These are phyloP conservation scores for Zaprionus lachaisei DNA, from an alignment of 1,140 invertebrate genomes.

Conservation along the genomic window DNA sequence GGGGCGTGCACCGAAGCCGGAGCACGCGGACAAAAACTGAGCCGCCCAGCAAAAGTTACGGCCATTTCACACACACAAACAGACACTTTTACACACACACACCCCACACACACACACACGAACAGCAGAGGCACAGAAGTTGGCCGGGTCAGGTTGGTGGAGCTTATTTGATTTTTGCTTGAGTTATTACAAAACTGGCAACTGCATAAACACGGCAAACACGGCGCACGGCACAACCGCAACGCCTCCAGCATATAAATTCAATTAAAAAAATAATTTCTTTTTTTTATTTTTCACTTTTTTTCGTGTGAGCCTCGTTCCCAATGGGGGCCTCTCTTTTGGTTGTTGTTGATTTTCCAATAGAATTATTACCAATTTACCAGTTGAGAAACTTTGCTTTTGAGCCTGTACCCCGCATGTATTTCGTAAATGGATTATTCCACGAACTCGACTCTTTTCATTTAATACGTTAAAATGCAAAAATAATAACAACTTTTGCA, in stretches of 20 bases:
- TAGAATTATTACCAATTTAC: conserved; percentile 26
- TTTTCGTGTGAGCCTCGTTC: conserved; percentile 7
- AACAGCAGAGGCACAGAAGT: background rate
- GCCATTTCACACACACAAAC: conserved; percentile 26
- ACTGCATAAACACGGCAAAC: conserved; percentile 51
- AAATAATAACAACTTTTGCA: background rate
- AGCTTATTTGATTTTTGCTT: conserved; percentile 61
- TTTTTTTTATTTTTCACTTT: conserved; percentile 12
- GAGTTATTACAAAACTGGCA: conserved; percentile 68
- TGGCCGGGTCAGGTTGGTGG: conserved; percentile 13
- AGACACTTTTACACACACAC: background rate
- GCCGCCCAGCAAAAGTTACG: conserved; percentile 47
- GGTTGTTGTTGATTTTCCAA: conserved; percentile 22
- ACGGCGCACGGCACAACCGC: conserved; percentile 22
- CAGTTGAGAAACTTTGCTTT: conserved; percentile 24
- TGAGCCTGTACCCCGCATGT: background rate
- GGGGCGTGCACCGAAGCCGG: conserved; percentile 15
- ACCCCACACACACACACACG: conserved; percentile 1
- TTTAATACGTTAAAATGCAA: background rate
- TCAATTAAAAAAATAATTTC: conserved; percentile 55
- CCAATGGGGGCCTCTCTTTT: background rate
- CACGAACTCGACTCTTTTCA: conserved; percentile 3
- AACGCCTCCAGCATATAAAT: conserved; percentile 56
- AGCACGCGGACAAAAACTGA: conserved; percentile 36
- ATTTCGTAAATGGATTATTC: conserved; percentile 12